Base-by-base conservation (phyloP, 2,797 vertebrate species). In the Amblyraja radiata region DNA sequence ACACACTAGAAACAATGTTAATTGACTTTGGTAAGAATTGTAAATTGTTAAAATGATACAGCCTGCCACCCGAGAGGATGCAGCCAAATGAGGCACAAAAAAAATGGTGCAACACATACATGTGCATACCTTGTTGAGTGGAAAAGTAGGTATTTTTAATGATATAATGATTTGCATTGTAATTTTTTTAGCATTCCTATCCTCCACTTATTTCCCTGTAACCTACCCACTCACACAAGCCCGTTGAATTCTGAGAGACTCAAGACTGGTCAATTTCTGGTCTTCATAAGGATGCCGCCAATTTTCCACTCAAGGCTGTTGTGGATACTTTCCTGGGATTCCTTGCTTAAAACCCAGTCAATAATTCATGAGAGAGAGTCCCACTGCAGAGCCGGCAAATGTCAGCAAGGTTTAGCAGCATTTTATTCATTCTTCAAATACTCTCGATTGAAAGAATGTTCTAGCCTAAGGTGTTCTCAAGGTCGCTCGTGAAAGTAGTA, bases 351-450 rank as follows among this genome's bases (percentile, higher is more conserved):
- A 73, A 2, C 32, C 28, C 65, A 9, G 9, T 90, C 23, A 90
- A 90, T 90, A 71, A 90, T 88, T 68, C n/a, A 88, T 90, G 8
- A 14, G 65, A 23, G 68, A 39, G 23, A 36, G 68, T 73, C 32
- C 88, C 32, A 13, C 1, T n/a, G 25, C 3, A 16, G 58, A 84
- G 14, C 28, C 11, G 65, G 13, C 65, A 39, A 39, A 13, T 32
- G 65, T 73, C 88, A 73, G 65, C 23, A 90, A 71, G 18, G 9
- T 46, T 46, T 46, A 25, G 21, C 65, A 39, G 11, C 32, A 90
- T 73, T 90, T 90, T 90, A 90, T 68, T 90, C 63, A 68, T 36
- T 39, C 83, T 86, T 11, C 28, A 58, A 58, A 86, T n/a, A 61
- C 54, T 63, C 5, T 54, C n/a, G 83, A 86, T 86, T 63, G 83